Base-by-base conservation (phyloP, 2,888 invertebrate species). In the Pherbina coryleti region DNA sequence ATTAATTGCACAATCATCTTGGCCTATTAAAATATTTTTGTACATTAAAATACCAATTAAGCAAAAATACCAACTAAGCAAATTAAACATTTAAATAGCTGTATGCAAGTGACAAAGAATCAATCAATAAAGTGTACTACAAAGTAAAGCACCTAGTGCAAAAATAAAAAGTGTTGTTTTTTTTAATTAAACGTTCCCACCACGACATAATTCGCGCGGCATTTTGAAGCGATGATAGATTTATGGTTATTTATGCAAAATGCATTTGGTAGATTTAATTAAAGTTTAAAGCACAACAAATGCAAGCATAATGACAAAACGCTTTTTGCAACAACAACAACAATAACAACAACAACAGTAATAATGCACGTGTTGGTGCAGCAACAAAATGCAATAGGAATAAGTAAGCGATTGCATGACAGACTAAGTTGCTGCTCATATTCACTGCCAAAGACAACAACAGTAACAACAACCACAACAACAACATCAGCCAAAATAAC, bases 181-280 rank as follows among this genome's bases (percentile, higher is more conserved):
- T n/a, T n/a, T n/a, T n/a, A n/a, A n/a, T n/a, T n/a, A n/a, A n/a
- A n/a, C n/a, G n/a, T n/a, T n/a, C n/a, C n/a, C n/a, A n/a, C n/a
- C n/a, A n/a, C n/a, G n/a, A n/a, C n/a, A n/a, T n/a, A n/a, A n/a
- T n/a, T n/a, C n/a, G n/a, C n/a, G n/a, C 71, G 53, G 55, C n/a
- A 53, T 70, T 70, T 28, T 19, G 49, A 49, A 69, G 78, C 77
- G 60, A 73, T 81, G 78, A 81, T 78, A 73, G 79, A 81, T 81
- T 81, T 81, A 81, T 81, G 78, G 71, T 71, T 79, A 78, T 78
- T 79, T 79, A 77, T 72, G 69, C 78, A 67, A 78, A 79, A 79
- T 77, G 70, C 75, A 75, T 79, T 81, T 62, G 51, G 64, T 69
- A 70, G 73, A 78, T 77, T 81, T 78, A 79, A 81, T 81, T 79